Evolutionary conservation across 2,888 invertebrate genomes (phyloP), one percentile per base, ranked within the genome.

Genomic region (Drosophila suboccidentalis): DNA sequence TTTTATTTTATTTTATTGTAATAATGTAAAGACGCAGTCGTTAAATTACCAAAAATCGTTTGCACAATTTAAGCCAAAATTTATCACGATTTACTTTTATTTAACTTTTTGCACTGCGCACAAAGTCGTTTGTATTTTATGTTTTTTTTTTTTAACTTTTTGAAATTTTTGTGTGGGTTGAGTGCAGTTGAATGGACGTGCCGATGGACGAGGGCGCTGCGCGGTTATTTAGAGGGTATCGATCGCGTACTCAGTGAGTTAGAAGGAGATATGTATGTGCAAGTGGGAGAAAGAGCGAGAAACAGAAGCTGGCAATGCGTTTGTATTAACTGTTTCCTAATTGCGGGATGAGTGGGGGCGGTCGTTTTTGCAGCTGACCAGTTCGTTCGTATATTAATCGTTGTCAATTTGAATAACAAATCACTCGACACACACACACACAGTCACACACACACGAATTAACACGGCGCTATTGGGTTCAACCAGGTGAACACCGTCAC

Each of bases 1-100:
- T 19, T 22, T 15, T 57, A 51, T 60, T 43, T 22, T 1, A 32
- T 53, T 38, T 53, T 44, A 10, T 51, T 61, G 15, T 43, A 46
- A 34, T 43, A 62, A 49, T 38, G 49, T 51, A 32, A 69, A 62
- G 32, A 64, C 58, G 57, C 51, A 63, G 43, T 54, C 54, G 53
- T 55, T 65, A 77, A 77, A 73, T 71, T 55, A 54, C 60, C 70
- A 62, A 77, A 78, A 79, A 77, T 77, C 82, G 84, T 86, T 86
- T 86, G 84, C 89, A 87, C 89, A 86, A 86, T 86, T 83, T 76
- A 71, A 71, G 71, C 86, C 53, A 75, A 86, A 75, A 88, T 80
- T 82, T 75, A 85, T 86, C 89, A 86, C 89, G 89, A 87, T 87
- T 44, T 46, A 2, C 66, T 43, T 43, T 54, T 49, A 55, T 72